Percentiles rank a stretch among this genome's conserved stretches.
These are phyloP conservation scores for Cremastobaeus sp. DNA, from an alignment of 2,888 invertebrate species.

Conservation along the genomic window DNA sequence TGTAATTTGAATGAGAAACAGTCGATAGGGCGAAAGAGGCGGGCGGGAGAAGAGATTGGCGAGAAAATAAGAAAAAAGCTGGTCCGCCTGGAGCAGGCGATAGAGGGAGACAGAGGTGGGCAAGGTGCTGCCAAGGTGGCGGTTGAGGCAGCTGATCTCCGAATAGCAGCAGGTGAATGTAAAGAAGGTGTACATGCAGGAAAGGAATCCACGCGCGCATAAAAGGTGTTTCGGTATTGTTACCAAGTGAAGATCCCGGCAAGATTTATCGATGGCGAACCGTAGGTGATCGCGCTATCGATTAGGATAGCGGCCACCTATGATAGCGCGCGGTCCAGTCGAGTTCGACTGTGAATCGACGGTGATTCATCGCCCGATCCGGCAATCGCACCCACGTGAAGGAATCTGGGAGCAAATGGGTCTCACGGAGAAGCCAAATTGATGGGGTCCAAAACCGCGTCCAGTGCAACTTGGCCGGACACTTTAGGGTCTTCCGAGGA, in stretches of 20 bases:
- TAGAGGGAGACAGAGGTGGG: constrained; percentile 69
- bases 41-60: constrained; percentile 42
- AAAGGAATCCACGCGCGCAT: constrained; percentile 70
- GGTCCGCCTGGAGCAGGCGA: constrained; percentile 58
- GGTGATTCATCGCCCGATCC: too few species aligned
- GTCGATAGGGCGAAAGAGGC: constrained; percentile 17
- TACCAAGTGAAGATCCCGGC: constrained; percentile 69
- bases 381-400: constrained; percentile 5
- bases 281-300: constrained; percentile 15
- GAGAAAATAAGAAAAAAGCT: constrained; percentile 49
- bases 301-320: constrained; percentile 6
- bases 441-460: constrained; percentile 53
- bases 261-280: constrained; percentile 67
- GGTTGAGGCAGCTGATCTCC: constrained; percentile 77
- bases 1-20: constrained; percentile 43
- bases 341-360: too few species aligned
- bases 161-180: constrained; percentile 77
- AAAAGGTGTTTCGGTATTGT: constrained; percentile 77
- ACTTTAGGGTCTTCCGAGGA: constrained; percentile 58
- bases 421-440: constrained; percentile 55
- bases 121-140: constrained; percentile 77
- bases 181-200: constrained; percentile 67
- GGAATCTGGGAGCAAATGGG: neutral
- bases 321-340: constrained; percentile 15
- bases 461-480: constrained; percentile 26